Conservation (phyloP, 2,113 vertebrate species). For the Sinosuthora webbiana region DNA sequence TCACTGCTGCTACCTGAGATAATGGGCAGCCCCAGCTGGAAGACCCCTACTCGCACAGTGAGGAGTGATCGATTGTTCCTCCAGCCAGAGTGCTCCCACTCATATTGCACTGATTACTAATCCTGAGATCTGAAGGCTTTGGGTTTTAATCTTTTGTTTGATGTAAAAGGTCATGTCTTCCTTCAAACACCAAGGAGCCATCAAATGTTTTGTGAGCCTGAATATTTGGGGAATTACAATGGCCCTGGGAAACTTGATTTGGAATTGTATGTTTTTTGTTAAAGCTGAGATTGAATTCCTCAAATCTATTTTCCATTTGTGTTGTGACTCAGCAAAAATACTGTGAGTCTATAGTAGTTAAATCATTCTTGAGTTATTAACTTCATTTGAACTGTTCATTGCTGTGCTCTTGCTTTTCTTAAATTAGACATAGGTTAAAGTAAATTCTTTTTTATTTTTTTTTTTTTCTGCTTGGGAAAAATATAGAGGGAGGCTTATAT, state of each 20-base stretch:
- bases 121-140: neutral
- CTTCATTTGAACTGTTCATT: neutral
- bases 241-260: fast-evolving
- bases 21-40: neutral
- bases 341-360: neutral
- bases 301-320: neutral
- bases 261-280: neutral
- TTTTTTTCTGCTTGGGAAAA: neutral
- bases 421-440: neutral
- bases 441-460: neutral
- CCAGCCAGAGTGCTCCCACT: neutral
- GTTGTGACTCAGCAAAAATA: neutral
- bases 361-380: neutral
- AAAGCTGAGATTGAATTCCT: neutral
- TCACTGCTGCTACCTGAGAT: neutral
- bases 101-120: neutral
- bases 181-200: neutral
- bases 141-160: neutral
- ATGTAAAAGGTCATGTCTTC: neutral
- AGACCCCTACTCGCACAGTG: too few relatives aligned
- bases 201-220: neutral
- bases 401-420: neutral
- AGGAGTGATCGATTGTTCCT: fast-evolving
- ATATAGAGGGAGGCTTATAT: neutral
- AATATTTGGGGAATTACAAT: neutral